A percentile compares a stretch with the other conserved stretches of the same genome.
Conservation (phyloP, 1,140 invertebrate genomes). For the Drosophila pectinifera region DNA sequence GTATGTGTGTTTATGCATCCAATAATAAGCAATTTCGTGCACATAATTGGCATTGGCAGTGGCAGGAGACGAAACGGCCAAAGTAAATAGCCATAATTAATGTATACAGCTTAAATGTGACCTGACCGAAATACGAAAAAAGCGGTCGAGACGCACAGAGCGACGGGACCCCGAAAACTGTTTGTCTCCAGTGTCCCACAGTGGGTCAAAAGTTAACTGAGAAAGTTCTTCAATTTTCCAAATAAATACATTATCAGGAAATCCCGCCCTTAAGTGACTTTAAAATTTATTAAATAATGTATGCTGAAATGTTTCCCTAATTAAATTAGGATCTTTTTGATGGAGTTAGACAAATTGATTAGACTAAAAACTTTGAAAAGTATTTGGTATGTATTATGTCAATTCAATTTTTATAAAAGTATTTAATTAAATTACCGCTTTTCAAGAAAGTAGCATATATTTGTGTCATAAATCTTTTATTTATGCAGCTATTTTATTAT, state of each 20-base stretch:
- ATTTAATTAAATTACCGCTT: background rate
- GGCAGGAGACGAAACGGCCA: conserved; percentile 26
- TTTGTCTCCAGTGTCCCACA: conserved; percentile 58
- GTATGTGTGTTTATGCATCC: conserved; percentile 61
- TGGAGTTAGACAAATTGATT: background rate
- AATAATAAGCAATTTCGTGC: conserved; percentile 82
- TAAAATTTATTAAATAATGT: background rate
- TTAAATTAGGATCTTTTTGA: conserved; percentile 2
- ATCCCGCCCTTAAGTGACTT: background rate
- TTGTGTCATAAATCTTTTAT: background rate
- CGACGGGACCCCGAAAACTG: conserved; percentile 48
- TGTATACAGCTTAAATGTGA: conserved; percentile 83
- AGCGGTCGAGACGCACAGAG: conserved; percentile 31
- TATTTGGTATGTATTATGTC: background rate
- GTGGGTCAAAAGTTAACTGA: conserved; percentile 15
- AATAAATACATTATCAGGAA: background rate
- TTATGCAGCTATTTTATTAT: background rate
- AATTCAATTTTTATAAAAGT: background rate
- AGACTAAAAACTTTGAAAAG: background rate
- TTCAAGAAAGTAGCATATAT: background rate
- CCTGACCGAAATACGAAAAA: conserved; percentile 78
- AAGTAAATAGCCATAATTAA: conserved; percentile 83
- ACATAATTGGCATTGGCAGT: conserved; percentile 73
- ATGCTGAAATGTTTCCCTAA: background rate
- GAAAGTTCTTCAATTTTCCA: background rate